Evolutionary conservation across 2,797 vertebrate species (phyloP).

Genomic region (Erpetoichthys calabaricus): DNA sequence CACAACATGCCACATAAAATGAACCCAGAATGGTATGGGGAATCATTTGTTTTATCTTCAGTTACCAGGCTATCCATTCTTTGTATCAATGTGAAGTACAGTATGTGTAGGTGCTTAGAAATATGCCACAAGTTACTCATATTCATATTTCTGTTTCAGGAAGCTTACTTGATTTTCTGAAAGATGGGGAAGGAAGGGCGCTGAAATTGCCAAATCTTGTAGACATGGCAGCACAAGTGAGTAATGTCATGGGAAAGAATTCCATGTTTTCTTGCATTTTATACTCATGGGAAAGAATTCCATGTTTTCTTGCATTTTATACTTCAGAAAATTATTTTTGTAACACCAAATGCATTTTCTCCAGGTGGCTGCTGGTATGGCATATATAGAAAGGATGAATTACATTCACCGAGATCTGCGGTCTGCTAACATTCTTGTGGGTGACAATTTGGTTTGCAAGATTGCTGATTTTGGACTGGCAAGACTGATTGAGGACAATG

Average conservation of each 20-base stretch:
- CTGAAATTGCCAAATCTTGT: slow-evolving; percentile 87
- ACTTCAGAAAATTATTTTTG: background rate
- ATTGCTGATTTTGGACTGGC: slow-evolving; percentile 91
- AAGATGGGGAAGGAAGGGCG: slow-evolving; percentile 85
- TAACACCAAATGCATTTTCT: background rate
- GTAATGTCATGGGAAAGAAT: background rate
- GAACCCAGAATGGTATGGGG: too few species aligned
- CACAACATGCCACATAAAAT: too few species aligned
- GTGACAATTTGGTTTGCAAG: slow-evolving; percentile 84
- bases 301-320: background rate
- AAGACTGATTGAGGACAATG: slow-evolving; percentile 88
- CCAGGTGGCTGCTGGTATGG: slow-evolving; percentile 89
- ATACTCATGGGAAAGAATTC: background rate
- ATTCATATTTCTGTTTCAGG: slow-evolving; percentile 44
- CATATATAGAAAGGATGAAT: slow-evolving; percentile 96
- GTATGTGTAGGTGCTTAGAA: too few species aligned
- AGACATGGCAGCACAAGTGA: slow-evolving; percentile 92
- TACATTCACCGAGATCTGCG: slow-evolving; percentile 92
- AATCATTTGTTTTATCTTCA: too few species aligned
- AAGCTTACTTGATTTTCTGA: slow-evolving; percentile 89
- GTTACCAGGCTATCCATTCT: too few species aligned
- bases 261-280: background rate
- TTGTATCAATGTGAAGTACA: too few species aligned
- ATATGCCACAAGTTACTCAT: too few species aligned
- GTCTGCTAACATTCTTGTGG: slow-evolving; percentile 89